Evolutionary conservation across 2,888 invertebrate genomes (phyloP), one percentile per base, ranked within the genome.

Genomic region (Diabrotica balteata): DNA sequence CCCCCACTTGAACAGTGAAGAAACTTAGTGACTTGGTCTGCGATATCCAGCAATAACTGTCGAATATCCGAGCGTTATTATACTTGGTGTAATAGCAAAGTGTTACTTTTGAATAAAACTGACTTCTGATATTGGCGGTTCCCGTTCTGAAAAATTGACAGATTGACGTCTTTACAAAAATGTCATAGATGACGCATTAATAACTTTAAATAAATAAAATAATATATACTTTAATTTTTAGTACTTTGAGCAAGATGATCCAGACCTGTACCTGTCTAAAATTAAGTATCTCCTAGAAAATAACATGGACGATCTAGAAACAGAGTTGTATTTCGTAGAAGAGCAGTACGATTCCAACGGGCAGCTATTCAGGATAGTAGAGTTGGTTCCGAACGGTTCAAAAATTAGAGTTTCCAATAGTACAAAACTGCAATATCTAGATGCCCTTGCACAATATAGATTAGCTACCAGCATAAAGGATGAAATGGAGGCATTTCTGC

Each of bases 161-260:
- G n/a, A 32, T 1, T 32, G 32, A 4, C 32, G 4, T 2, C 32
- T n/a, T n/a, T n/a, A 32, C 32, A 32, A 32, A 32, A 32, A 4
- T 2, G 5, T 32, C 32, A 32, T 32, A 32, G 32, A 32, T 17
- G 17, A 17, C 17, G 7, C 10, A 42, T 42, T n/a, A 52, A 6
- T 5, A 3, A 11, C 50, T 8, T 64, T 52, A 22, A 7, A 59
- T 52, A 22, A 7, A 59, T 8, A 7, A 42, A 47, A n/a, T 17
- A 46, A 51, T 49, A 7, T 66, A n/a, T 51, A 46, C 3, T 43
- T 44, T 46, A 65, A 59, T 65, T 82, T 84, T 2, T 82, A 95
- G 93, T 95, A 97, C 84, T 97, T 97, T 84, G 96, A 97, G 82
- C 95, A 96, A 84, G 97, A 97, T 81, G 97, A 97, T 85, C 96